Evolutionary conservation across 2,113 vertebrate species (phyloP).

Genomic region (Amia ocellicauda): DNA sequence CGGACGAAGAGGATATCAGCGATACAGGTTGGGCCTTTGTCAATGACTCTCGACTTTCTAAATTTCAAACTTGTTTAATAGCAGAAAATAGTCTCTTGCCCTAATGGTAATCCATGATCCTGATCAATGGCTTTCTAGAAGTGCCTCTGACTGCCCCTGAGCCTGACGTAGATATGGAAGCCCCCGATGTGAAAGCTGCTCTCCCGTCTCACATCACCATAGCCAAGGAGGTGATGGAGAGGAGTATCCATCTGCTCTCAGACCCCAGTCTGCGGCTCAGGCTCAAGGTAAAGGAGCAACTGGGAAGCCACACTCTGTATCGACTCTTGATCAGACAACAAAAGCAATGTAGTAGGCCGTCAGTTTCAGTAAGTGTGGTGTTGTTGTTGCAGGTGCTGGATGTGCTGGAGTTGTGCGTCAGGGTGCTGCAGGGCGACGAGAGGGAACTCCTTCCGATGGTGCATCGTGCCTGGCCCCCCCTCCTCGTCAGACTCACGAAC

Average conservation of each 20-base stretch:
- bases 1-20: constrained; percentile 46
- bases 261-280: constrained; percentile 69
- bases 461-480: constrained; percentile 84
- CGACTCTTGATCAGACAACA: background rate
- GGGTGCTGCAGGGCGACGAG: constrained; percentile 65
- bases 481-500: constrained; percentile 75
- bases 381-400: constrained; percentile 73
- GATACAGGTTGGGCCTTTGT: constrained; percentile 44
- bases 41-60: too few relatives aligned
- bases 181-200: constrained; percentile 50
- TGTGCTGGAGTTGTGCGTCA: constrained; percentile 76
- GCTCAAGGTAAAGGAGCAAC: constrained; percentile 70
- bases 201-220: constrained; percentile 72
- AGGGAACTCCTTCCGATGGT: constrained; percentile 84
- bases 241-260: constrained; percentile 82
- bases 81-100: background rate
- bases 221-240: constrained; percentile 79
- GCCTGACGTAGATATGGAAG: constrained; percentile 18
- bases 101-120: background rate
- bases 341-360: too few relatives aligned
- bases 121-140: constrained; percentile 44
- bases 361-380: background rate
- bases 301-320: background rate
- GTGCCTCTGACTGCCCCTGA: constrained; percentile 20
- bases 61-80: too few relatives aligned